Evolutionary conservation across 1,140 invertebrate species (phyloP).

Genomic region (Meloidogyne exigua): DNA sequence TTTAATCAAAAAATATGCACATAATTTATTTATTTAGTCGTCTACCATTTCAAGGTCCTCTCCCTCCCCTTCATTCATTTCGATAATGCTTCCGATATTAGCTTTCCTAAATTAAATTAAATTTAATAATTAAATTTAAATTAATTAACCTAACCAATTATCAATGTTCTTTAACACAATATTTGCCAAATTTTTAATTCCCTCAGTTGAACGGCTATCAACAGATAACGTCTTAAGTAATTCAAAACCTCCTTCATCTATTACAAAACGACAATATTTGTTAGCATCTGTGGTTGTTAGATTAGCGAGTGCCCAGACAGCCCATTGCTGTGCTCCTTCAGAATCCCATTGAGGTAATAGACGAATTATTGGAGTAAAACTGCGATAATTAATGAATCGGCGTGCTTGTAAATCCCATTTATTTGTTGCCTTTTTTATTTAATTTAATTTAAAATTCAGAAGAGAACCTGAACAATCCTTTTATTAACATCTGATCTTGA

Average conservation of each 20-base stretch:
- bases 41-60: conserved; percentile 11
- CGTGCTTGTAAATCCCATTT: conserved; percentile 81
- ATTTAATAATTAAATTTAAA: no score
- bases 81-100: background rate
- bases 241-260: conserved; percentile 78
- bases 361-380: conserved; percentile 56
- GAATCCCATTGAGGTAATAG: conserved; percentile 55
- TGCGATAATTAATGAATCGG: conserved; percentile 91
- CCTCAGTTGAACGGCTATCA: conserved; percentile 21
- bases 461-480: conserved; percentile 3
- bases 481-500: conserved; percentile 16
- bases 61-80: background rate
- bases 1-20: no score
- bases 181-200: conserved; percentile 23
- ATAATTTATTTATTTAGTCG: background rate
- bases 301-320: conserved; percentile 94
- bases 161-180: conserved; percentile 30
- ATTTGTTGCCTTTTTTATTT: conserved; percentile 71
- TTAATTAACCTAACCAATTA: conserved; percentile 16
- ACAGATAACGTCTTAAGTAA: conserved; percentile 73
- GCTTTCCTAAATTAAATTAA: no score
- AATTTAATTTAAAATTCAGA: background rate
- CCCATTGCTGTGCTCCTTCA: conserved; percentile 54
- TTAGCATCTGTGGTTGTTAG: conserved; percentile 73
- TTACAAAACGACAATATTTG: conserved; percentile 84